phyloP scores from a whole-genome alignment of 92 coral and sea anemone genomes.

The Palythoa heliodiscus region DNA sequence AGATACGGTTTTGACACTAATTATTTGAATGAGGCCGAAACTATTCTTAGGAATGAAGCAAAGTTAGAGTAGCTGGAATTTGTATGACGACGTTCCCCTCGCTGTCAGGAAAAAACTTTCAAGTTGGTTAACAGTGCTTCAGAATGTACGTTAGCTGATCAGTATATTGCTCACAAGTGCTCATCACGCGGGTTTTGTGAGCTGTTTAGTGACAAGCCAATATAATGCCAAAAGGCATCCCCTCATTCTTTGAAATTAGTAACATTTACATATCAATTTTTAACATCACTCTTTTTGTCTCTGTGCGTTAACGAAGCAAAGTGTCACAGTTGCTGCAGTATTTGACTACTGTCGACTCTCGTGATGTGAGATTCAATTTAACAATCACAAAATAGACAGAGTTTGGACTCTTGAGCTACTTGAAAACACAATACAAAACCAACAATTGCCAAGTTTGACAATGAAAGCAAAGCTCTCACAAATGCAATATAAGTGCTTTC shows the following conservation, averaged over 20 bases:
- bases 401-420: slow-evolving; percentile 13
- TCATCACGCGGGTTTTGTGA: background rate
- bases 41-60: background rate
- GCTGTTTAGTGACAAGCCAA: background rate
- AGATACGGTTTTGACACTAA: background rate
- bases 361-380: background rate
- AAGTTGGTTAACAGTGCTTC: slow-evolving; percentile 1
- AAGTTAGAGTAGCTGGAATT: background rate
- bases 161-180: background rate
- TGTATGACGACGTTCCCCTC: slow-evolving; percentile 9
- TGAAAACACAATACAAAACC: slow-evolving; percentile 8
- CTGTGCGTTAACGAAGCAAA: background rate
- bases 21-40: background rate
- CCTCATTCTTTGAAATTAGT: background rate
- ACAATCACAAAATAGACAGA: background rate
- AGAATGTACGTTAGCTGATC: background rate
- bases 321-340: background rate
- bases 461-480: background rate
- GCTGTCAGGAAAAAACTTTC: slow-evolving; percentile 1
- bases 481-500: slow-evolving; percentile 6
- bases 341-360: background rate
- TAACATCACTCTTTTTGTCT: background rate
- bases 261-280: background rate
- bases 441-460: slow-evolving; percentile 9
- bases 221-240: background rate